Percentiles rank a stretch among this genome's conserved stretches.
Conservation (phyloP, 2,888 invertebrate genomes). For the Stegophylla sp. region DNA sequence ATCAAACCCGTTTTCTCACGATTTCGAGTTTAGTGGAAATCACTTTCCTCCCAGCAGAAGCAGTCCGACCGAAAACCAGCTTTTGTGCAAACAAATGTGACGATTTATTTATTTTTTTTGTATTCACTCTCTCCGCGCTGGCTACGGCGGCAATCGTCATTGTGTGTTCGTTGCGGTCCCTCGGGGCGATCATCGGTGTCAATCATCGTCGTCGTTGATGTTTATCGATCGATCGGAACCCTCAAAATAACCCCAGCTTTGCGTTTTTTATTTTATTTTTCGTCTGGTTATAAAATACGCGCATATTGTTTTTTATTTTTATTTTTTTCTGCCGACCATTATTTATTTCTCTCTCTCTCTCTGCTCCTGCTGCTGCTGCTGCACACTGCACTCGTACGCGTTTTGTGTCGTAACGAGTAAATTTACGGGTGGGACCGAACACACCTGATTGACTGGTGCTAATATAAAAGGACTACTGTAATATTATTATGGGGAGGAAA, state of each 20-base stretch:
- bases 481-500: too few relatives aligned
- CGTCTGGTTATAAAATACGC: slow-evolving; percentile 46
- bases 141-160: slow-evolving; percentile 38
- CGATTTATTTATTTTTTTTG: slow-evolving; percentile 42
- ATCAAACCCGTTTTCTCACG: slow-evolving; percentile 40
- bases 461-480: slow-evolving; percentile 51
- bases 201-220: slow-evolving; percentile 59
- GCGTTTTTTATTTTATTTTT: too few relatives aligned
- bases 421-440: slow-evolving; percentile 57
- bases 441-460: slow-evolving; percentile 59
- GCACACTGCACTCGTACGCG: background rate
- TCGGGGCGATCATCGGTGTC: slow-evolving; percentile 57
- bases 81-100: slow-evolving; percentile 56
- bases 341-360: too few relatives aligned
- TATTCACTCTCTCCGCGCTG: too few relatives aligned
- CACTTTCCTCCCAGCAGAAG: slow-evolving; percentile 3
- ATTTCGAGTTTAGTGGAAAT: slow-evolving; percentile 5
- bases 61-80: slow-evolving; percentile 23
- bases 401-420: slow-evolving; percentile 56
- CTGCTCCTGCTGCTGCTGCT: too few relatives aligned
- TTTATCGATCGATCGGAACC: slow-evolving; percentile 57
- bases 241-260: slow-evolving; percentile 54
- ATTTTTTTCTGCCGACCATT: too few relatives aligned
- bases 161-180: slow-evolving; percentile 49
- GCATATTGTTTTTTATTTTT: slow-evolving; percentile 51